phyloP scores from a whole-genome alignment of 2,888 invertebrate species.

The Mantis religiosa region DNA sequence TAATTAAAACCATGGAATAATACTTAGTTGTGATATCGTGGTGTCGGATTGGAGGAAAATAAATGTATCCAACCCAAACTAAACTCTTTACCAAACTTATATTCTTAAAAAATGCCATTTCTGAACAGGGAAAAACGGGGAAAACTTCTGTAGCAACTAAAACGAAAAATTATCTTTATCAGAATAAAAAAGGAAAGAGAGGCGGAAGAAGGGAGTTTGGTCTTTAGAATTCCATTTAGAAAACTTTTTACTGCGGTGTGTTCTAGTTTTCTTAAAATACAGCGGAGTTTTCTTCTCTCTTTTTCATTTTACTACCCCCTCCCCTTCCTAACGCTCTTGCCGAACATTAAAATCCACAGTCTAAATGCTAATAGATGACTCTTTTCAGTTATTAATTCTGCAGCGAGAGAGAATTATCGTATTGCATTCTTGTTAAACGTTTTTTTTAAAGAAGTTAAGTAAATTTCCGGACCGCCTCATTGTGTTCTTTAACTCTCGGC shows the following conservation, averaged over 20 bases:
- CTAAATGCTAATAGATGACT: neutral
- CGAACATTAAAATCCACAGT: neutral
- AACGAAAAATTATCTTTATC: conserved; percentile 5
- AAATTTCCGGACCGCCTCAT: neutral
- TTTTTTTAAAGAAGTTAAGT: neutral
- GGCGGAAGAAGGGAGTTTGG: neutral
- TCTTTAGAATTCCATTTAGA: neutral
- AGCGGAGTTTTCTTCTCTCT: neutral
- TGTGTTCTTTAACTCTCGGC: neutral
- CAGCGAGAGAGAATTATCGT: neutral
- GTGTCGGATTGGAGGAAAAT: neutral
- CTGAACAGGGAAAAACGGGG: neutral
- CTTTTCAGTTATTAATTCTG: neutral
- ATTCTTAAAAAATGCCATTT: neutral
- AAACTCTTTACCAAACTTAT: neutral
- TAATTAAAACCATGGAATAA: neutral
- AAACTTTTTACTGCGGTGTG: neutral
- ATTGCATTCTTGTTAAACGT: neutral
- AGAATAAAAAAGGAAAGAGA: neutral
- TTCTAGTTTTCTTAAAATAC: neutral
- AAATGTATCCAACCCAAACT: neutral
- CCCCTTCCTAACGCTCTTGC: neutral
- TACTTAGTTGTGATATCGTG: neutral
- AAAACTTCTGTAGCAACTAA: neutral
- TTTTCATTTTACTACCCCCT: neutral